A percentile compares a stretch with the other conserved stretches of the same genome.
phyloP scores from a whole-genome alignment of 1,140 invertebrate genomes.

The Neuroterus valhalla region DNA sequence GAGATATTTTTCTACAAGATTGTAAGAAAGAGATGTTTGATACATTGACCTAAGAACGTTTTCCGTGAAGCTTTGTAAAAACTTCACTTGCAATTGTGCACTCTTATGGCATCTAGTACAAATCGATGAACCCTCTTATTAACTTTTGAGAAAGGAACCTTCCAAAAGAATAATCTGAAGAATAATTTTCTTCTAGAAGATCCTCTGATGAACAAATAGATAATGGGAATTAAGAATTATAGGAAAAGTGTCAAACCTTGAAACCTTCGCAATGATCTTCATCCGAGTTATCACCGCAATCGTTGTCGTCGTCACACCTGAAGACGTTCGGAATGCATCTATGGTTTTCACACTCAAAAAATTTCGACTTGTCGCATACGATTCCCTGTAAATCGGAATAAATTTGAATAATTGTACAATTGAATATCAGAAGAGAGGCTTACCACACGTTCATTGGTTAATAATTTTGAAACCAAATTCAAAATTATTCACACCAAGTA shows the following conservation, averaged over 20 bases:
- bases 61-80: neutral
- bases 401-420: too few relatives aligned
- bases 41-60: conserved; percentile 1
- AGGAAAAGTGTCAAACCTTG: neutral
- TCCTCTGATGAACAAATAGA: too few relatives aligned
- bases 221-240: too few relatives aligned
- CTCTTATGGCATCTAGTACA: neutral
- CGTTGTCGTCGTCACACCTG: conserved; percentile 72
- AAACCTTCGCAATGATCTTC: conserved; percentile 57
- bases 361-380: conserved; percentile 33
- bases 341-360: conserved; percentile 67
- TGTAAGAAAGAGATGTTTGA: conserved; percentile 2
- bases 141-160: too few relatives aligned
- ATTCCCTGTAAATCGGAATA: conserved; percentile 17
- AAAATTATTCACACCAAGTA: too few relatives aligned
- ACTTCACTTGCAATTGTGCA: neutral
- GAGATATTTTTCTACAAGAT: neutral
- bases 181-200: neutral
- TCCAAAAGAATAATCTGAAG: neutral
- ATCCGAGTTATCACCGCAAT: conserved; percentile 76
- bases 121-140: too few relatives aligned
- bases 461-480: too few relatives aligned
- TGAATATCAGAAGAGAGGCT: too few relatives aligned
- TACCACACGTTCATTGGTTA: too few relatives aligned
- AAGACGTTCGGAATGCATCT: conserved; percentile 68